Base-by-base conservation (phyloP, 2,113 vertebrate genomes). In the Cephalopholis sonnerati region DNA sequence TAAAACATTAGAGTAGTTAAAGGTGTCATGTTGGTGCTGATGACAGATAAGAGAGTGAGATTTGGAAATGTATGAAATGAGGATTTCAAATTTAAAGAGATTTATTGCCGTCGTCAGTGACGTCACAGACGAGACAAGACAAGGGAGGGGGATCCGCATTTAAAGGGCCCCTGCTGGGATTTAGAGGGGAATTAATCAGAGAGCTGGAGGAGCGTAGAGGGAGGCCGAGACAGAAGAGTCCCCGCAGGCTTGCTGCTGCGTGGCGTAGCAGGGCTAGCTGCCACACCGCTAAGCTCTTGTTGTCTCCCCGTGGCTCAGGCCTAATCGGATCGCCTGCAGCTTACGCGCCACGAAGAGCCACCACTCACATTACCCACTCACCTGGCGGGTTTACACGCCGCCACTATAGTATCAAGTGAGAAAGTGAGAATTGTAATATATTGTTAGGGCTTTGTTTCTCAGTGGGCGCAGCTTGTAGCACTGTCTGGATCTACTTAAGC, bases 281-380 rank as follows among this genome's bases (percentile, higher is more conserved):
- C 86, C 91, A 86, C 85, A 68, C 89, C 81, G 88, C 87, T 93
- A 83, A 93, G 74, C 91, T 77, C 75, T 83, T 80, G 88, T 89
- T 84, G 84, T 93, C 83, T 87, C 87, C 81, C 62, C 29, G 44
- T 77, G 82, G 84, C 85, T 92, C 76, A 51, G 85, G 32, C 11
- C 82, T 94, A 93, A 94, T 93, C 86, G 82, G 93, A 92, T 93
- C 77, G 68, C 53, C 22, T 36, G 57, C 54, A 81, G 89, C 90
- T 93, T 92, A 91, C 58, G 59, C 10, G 10, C 77, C 85, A 86
- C 57, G 32, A 87, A 86, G 74, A 77, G 63, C 62, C 64, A 36
- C 74, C 53, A 16, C 84, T 83, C 70, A 59, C 74, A 83, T 83
- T 68, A 74, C 61, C 66, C 82, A 22, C 85, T 89, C 84, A 92